These are phyloP conservation scores for Leucophenga montana DNA, from an alignment of 2,888 invertebrate species.

Conservation along the genomic window DNA sequence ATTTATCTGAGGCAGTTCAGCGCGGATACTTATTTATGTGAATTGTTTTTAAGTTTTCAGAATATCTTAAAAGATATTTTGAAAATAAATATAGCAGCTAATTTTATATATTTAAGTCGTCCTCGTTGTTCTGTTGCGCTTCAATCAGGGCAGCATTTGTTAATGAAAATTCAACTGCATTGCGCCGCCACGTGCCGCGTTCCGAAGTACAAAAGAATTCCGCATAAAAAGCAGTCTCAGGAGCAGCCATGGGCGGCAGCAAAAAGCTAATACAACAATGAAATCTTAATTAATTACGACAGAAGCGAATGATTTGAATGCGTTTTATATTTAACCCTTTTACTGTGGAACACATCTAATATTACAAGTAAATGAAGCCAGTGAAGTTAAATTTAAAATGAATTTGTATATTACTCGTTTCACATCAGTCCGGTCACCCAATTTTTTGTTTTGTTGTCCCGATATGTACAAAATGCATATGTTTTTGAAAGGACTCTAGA, in stretches of 20 bases:
- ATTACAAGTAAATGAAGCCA: background rate
- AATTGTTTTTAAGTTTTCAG: background rate
- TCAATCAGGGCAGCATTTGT: background rate
- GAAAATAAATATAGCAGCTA: too few relatives aligned
- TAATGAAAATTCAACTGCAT: conserved; percentile 25
- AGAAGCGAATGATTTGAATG: conserved; percentile 12
- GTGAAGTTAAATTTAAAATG: background rate
- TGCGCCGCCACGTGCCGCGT: conserved; percentile 17
- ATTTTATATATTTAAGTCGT: too few relatives aligned
- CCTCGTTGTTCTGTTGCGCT: too few relatives aligned
- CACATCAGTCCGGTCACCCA: too few relatives aligned
- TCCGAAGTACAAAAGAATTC: conserved; percentile 13
- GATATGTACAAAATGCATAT: too few relatives aligned
- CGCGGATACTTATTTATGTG: too few relatives aligned
- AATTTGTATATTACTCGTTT: too few relatives aligned
- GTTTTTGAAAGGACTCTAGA: too few relatives aligned
- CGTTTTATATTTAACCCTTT: conserved; percentile 6
- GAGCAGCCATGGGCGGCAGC: background rate
- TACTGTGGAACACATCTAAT: background rate
- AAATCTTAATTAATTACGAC: conserved; percentile 24
- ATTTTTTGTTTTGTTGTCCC: too few relatives aligned
- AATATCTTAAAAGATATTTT: background rate
- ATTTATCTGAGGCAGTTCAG: too few relatives aligned
- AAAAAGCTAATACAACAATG: conserved; percentile 27
- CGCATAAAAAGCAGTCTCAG: background rate